Percentiles rank a stretch among this genome's conserved stretches.
phyloP scores from a whole-genome alignment of 2,113 vertebrate species.

The Chionis minor region DNA sequence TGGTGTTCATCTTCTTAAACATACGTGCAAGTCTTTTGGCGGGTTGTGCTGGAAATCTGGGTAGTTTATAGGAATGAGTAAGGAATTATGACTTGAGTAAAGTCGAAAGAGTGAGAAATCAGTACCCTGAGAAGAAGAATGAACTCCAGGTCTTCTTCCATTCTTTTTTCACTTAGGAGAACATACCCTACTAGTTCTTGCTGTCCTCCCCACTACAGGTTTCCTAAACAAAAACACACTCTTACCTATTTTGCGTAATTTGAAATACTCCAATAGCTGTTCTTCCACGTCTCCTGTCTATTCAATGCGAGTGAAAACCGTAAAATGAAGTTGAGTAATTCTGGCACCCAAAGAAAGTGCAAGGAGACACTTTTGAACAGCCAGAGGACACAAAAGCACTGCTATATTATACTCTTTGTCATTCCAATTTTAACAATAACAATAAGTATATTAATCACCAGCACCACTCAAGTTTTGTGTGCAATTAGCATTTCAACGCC shows the following conservation, averaged over 20 bases:
- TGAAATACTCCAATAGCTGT: slow-evolving; percentile 53
- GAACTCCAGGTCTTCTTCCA: background rate
- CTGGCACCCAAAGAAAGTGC: slow-evolving; percentile 73
- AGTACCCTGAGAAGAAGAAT: background rate
- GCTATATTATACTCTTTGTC: slow-evolving; percentile 68
- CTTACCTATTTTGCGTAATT: slow-evolving; percentile 47
- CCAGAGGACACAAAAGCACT: slow-evolving; percentile 70
- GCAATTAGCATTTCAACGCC: slow-evolving; percentile 67
- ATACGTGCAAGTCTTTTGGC: background rate
- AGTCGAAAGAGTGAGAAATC: background rate
- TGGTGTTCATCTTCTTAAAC: background rate
- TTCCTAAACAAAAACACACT: background rate
- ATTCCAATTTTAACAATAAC: slow-evolving; percentile 73
- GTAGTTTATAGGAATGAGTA: background rate
- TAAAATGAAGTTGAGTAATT: slow-evolving; percentile 73
- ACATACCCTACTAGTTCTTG: background rate
- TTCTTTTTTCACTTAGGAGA: background rate
- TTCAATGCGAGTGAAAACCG: slow-evolving; percentile 67
- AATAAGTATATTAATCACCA: slow-evolving; percentile 72
- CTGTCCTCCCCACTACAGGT: background rate
- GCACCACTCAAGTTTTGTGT: slow-evolving; percentile 45
- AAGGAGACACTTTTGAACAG: slow-evolving; percentile 65
- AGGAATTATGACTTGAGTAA: background rate
- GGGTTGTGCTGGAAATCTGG: background rate
- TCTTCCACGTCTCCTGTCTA: slow-evolving; percentile 68